A percentile compares a stretch with the other conserved stretches of the same genome.
phyloP scores from a whole-genome alignment of 2,797 vertebrate species.

The Gambelia wislizenii region DNA sequence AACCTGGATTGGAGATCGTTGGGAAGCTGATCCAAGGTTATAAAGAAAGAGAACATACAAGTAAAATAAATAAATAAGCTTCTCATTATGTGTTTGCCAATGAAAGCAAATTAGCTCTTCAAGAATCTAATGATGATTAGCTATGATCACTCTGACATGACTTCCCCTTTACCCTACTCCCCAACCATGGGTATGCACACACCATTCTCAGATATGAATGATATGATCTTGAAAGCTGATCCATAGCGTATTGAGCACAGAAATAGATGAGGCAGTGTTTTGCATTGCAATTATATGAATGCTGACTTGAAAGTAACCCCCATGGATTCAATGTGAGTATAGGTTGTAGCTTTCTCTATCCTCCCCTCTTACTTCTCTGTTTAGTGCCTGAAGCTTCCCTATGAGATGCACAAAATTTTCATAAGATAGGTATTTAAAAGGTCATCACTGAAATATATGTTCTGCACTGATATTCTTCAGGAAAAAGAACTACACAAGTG shows the following conservation, averaged over 20 bases:
- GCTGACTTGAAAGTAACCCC: background rate
- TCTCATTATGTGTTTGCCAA: background rate
- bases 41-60: background rate
- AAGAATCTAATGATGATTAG: background rate
- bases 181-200: background rate
- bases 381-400: background rate
- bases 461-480: background rate
- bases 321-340: background rate
- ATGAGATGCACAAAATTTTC: background rate
- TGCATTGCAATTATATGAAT: background rate
- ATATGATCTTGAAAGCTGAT: background rate
- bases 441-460: background rate
- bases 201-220: background rate
- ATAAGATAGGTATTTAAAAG: background rate
- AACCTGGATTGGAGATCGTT: background rate
- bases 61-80: background rate
- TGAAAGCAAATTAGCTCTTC: background rate
- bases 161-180: background rate
- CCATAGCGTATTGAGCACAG: background rate
- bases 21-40: background rate
- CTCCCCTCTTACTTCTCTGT: background rate
- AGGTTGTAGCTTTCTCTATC: background rate
- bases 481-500: background rate
- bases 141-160: background rate
- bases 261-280: background rate